Evolutionary conservation across 2,888 invertebrate species (phyloP).

Genomic region (Onchidella celtica): DNA sequence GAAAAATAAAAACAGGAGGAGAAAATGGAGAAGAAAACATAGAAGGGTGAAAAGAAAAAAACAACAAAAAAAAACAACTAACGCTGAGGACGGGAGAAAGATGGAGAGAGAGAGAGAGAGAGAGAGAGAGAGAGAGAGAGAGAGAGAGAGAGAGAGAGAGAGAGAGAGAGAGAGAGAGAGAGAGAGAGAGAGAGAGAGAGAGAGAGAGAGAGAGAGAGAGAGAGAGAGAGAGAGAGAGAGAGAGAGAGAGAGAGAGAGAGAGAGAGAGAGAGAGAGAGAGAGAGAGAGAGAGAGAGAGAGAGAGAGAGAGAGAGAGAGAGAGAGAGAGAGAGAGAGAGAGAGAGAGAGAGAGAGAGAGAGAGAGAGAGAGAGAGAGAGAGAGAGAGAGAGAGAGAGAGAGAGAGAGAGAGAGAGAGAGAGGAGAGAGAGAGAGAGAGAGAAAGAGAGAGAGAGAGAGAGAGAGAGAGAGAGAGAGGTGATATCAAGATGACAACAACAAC

Average conservation of each 20-base stretch:
- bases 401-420: slow-evolving; percentile 14
- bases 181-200: not conserved
- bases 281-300: not conserved
- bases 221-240: slow-evolving; percentile 1
- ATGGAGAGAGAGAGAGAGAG: not conserved
- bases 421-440: slow-evolving; percentile 15
- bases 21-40: not conserved
- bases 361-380: not conserved
- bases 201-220: not conserved
- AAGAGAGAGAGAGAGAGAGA: not conserved
- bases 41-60: not conserved
- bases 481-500: not conserved
- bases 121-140: not conserved
- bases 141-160: not conserved
- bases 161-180: no score
- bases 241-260: slow-evolving; percentile 4
- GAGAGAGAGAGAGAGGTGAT: not conserved
- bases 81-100: not conserved
- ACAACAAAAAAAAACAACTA: not conserved
- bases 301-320: not conserved
- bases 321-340: slow-evolving; percentile 20
- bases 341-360: slow-evolving; percentile 16
- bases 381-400: not conserved
- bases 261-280: not conserved
- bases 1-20: not conserved